Base-by-base conservation (phyloP, 2,888 invertebrate genomes). In the Chymomyza caudatula region DNA sequence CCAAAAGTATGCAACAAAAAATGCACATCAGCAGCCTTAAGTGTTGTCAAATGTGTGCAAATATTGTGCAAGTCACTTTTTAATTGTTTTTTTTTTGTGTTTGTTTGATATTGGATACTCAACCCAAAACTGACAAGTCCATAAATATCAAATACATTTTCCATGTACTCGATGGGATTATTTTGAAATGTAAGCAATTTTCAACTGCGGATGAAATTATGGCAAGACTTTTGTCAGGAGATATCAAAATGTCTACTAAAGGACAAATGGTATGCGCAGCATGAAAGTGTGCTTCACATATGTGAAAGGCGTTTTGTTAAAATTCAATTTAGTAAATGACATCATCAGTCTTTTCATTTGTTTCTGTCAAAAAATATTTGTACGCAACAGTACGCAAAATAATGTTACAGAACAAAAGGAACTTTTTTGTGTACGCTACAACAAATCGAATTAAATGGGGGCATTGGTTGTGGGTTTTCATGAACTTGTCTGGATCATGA, bases 261-360 rank as follows among this genome's bases (percentile, higher is more conserved):
- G 5, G 25, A 25, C 4, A 37, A 37, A 37, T 37, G 29, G 29
- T 37, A 37, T 37, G 29, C 29, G 11, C 29, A 37, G 11, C 29
- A 37, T 37, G 29, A n/a, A n/a, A n/a, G n/a, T n/a, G n/a, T n/a
- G n/a, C n/a, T 37, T 11, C 29, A 37, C 11, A 37, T 37, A 37
- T 11, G 29, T 37, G 29, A 37, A 37, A 8, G 29, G 11, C 29
- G 11, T 37, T 37, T 51, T 25, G 52, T 52, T 60, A 67, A 72
- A 76, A 78, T 77, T 77, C 76, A 78, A 81, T 84, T 82, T 74
- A 49, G 65, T 58, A 73, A 82, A 82, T 84, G 83, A 74, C 72
- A 67, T 75, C 75, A 78, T 85, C 83, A 75, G 71, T 60, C 73
- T 74, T 69, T 77, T 65, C 79, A 82, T 82, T 82, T 72, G 69